Base-by-base conservation (phyloP, 2,888 invertebrate species). In the Netelia virgata region DNA sequence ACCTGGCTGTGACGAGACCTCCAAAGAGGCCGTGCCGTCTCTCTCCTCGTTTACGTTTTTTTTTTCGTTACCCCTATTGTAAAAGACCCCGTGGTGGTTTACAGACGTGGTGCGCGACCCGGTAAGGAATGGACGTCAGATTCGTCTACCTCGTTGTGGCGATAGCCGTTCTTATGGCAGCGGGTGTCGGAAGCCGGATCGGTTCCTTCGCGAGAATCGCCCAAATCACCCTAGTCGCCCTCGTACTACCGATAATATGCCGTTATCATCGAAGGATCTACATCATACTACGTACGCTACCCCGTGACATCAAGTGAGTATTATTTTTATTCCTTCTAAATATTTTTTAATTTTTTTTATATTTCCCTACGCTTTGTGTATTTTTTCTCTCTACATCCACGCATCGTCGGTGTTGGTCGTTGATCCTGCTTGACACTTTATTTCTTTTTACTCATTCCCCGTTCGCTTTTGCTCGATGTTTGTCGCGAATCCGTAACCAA, bases 271-370 rank as follows among this genome's bases (percentile, higher is more conserved):
- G 92, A 43, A 91, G 89, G 84, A 86, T 92, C 78, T 92, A 92
- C 86, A 82, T 92, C 83, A 91, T 93, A 55, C 76, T 92, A 11
- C 89, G 89, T 82, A 92, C 92, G n/a, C 86, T 93, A 28, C 93
- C 92, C 11, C 89, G 93, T 18, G 93, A 93, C 55, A 86, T 93
- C 84, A 93, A 89, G 93, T 93, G 81, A 92, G 92, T 90, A 53
- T 3, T 20, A 6, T 41, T 36, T 68, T 73, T 50, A 16, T 50
- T 28, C 8, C 14, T 68, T 3, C 16, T 66, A 28, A 20, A 57
- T 43, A 64, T 77, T 57, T 36, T 59, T 47, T 68, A 14, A 16
- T 41, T 50, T 20, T 66, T 18, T 41, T 18, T 14, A 18, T 66
- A 28, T 6, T 66, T 66, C 6, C 36, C 5, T 0, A 1, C 36